Base-by-base conservation (phyloP, 2,888 invertebrate species). In the Parnassius apollo region DNA sequence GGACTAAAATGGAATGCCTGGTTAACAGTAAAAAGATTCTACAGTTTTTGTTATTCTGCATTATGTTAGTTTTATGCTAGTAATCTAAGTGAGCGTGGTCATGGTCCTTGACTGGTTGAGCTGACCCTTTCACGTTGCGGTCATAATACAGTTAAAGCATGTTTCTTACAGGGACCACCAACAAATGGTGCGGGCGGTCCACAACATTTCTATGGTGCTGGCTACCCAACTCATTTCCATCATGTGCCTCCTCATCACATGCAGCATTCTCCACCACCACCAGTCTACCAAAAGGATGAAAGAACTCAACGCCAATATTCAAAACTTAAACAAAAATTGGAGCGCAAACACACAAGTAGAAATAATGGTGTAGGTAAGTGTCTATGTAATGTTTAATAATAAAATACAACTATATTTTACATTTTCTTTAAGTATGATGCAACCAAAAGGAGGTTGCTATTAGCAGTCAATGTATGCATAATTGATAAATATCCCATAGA, bases 281-380 rank as follows among this genome's bases (percentile, higher is more conserved):
- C 91, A 3, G 85, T 86, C 50, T 95, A 93, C 83, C 95, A 94
- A 78, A 95, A 96, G 82, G 96, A 96, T 82, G 96, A 96, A 83
- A 92, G 96, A 74, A 93, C 95, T 51, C 96, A 96, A 78, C 91
- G 95, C 68, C 96, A 96, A 82, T 95, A 95, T 80, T 94, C 93
- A 68, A 96, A 96, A 85, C 91, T 96, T 74, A 94, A 95, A 81
- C 94, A 94, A 75, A 96, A 96, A 85, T 86, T 96, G 70, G 96
- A 96, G 78, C 93, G 94, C 70, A 94, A 95, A 81, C 93, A 94
- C 68, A 85, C 80, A 60, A 89, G 80, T 80, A 84, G 91, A 69
- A 91, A 88, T 78, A 92, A 92, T 85, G 93, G 93, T 72, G 90
- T 92, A 76, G 93, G 93, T 94, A 68, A 88, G 88, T 80, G 58